Evolutionary conservation across 2,797 vertebrate genomes (phyloP).

Genomic region (Silurus lanzhouensis): DNA sequence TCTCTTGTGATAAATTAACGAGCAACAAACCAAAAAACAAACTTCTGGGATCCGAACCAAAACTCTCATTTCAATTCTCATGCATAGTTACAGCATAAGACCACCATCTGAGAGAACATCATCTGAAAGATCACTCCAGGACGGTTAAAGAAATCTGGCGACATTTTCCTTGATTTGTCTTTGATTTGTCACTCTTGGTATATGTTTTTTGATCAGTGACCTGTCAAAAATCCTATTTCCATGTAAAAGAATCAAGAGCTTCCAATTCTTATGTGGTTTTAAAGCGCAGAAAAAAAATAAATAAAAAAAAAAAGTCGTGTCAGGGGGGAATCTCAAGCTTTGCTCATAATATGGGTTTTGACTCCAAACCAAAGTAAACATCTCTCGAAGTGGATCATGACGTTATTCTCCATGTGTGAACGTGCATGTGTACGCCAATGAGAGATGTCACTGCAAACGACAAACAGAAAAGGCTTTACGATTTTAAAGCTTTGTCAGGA

Average conservation of each 20-base stretch:
- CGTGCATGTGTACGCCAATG: neutral
- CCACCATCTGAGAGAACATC: neutral
- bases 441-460: slow-evolving; percentile 10
- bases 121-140: neutral
- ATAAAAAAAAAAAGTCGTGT: neutral
- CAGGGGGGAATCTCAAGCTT: neutral
- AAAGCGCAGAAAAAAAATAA: no score
- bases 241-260: neutral
- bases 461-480: neutral
- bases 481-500: no score
- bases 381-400: neutral
- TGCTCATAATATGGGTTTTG: slow-evolving; percentile 1
- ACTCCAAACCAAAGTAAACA: slow-evolving; percentile 24
- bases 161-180: neutral
- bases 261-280: neutral
- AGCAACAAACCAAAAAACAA: neutral
- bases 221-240: neutral
- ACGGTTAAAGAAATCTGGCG: neutral
- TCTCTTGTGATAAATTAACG: no score
- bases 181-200: neutral
- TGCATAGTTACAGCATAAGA: neutral
- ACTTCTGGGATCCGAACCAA: neutral
- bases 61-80: neutral
- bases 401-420: slow-evolving; percentile 2
- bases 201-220: no score